Evolutionary conservation across 2,113 vertebrate species (phyloP), one percentile per base, ranked within the genome.

Genomic region (Chrysochloris asiatica): DNA sequence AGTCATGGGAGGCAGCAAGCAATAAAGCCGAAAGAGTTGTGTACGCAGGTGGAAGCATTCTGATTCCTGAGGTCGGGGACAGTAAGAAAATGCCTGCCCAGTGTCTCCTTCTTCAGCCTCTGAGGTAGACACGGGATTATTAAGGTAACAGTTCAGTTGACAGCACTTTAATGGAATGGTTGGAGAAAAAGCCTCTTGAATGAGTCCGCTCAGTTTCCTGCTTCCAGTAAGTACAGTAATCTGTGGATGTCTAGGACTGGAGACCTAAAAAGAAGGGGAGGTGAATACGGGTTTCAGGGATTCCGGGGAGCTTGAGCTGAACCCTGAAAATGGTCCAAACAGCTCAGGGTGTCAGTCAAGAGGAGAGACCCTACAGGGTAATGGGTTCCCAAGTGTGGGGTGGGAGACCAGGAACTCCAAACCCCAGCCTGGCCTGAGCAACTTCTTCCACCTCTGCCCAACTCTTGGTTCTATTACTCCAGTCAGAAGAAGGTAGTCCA

Each of bases 181-280:
- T 56, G 30, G 30, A 38, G 33, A 89, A 36, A 71, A 69, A 89
- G 43, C 61, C 30, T 91, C 67, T n/a, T 69, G 59, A 59, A 33
- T 41, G 56, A 52, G 61, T 75, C 26, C 8, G 56, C 50, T 54
- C 50, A 59, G n/a, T n/a, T n/a, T n/a, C n/a, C n/a, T 72, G 8
- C 38, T 21, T 77, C 83, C 36, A 17, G 14, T 8, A 10, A 22
- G 16, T 50, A 50, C 43, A n/a, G 1, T 48, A 22, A 33, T 78
- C 21, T 83, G 17, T 73, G 12, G 48, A 4, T 13, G 33, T 36
- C 26, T 45, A 36, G 65, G 47, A 47, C 54, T 12, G 0, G 47
- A 26, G 22, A 50, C 45, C 28, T 26, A 1, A 54, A 36, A 33
- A 59, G 56, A 65, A 88, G 30, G 21, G 63, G 26, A 75, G 8